Evolutionary conservation across 64 coral and sea anemone species (phyloP).

Genomic region (Porites lutea): DNA sequence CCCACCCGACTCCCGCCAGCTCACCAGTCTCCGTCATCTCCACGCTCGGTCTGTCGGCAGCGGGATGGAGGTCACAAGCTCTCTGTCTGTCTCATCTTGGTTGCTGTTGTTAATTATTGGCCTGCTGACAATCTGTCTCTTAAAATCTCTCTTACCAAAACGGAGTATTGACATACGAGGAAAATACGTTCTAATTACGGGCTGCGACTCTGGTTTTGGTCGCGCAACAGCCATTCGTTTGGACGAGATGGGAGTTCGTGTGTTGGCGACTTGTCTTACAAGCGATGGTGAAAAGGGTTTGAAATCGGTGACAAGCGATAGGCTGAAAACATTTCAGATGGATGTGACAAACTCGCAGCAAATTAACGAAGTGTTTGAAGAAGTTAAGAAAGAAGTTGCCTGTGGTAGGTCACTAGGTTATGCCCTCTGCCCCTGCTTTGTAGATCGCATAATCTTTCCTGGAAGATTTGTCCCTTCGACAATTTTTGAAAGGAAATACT

Average conservation of each 20-base stretch:
- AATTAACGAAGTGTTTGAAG: conserved; percentile 56
- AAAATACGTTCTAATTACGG: conserved; percentile 74
- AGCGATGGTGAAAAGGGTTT: conserved; percentile 51
- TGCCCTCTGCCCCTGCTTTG: too few relatives aligned
- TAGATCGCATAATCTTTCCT: too few relatives aligned
- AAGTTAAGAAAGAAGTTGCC: conserved; percentile 49
- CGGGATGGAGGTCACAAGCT: not conserved
- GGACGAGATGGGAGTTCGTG: conserved; percentile 61
- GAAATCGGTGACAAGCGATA: conserved; percentile 24
- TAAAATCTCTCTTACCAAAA: not conserved
- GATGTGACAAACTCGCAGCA: conserved; percentile 64
- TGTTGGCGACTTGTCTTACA: conserved; percentile 76
- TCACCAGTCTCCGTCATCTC: too few relatives aligned
- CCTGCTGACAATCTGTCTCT: not conserved
- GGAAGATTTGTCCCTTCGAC: too few relatives aligned
- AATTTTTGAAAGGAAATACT: too few relatives aligned
- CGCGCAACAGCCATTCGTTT: conserved; percentile 49
- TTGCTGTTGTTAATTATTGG: conserved; percentile 4
- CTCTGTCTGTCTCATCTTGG: not conserved
- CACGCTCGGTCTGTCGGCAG: too few relatives aligned
- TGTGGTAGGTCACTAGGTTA: not conserved
- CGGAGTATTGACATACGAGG: conserved; percentile 31
- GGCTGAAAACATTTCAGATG: conserved; percentile 38
- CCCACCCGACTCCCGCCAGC: too few relatives aligned
- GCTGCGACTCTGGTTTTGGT: conserved; percentile 82